These are phyloP conservation scores for Stichodactyla helianthus DNA, from an alignment of 64 coral and sea anemone genomes.

Conservation along the genomic window DNA sequence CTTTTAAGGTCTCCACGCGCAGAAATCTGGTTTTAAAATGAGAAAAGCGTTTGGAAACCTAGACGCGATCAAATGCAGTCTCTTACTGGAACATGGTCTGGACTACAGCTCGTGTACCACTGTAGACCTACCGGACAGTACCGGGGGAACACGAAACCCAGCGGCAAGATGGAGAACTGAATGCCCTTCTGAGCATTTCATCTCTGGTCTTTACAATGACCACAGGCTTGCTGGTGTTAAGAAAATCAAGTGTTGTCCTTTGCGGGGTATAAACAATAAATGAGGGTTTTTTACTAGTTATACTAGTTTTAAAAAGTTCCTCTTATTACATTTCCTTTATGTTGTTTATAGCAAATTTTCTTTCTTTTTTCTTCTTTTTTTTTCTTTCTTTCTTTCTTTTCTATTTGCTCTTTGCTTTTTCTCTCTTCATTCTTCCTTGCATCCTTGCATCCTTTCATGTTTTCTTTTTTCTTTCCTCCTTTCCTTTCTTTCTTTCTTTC, in stretches of 20 bases:
- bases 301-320: no score
- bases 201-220: background rate
- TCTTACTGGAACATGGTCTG: background rate
- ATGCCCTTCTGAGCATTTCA: constrained; percentile 4
- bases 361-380: background rate
- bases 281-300: no score
- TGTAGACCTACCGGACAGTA: background rate
- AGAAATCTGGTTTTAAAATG: background rate
- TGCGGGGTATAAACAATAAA: background rate
- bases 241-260: constrained; percentile 9
- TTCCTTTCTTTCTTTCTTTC: background rate
- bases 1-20: background rate
- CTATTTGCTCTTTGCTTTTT: no score
- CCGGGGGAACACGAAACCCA: background rate
- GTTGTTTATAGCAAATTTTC: background rate
- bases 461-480: background rate
- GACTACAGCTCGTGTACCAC: background rate
- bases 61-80: constrained; percentile 10
- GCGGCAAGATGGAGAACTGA: background rate
- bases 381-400: no score
- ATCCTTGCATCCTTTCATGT: no score
- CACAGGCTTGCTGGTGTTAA: background rate
- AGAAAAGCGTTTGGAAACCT: background rate
- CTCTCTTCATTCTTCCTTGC: no score
- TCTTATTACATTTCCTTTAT: no score